These are phyloP conservation scores for Orycteropus afer DNA, from an alignment of 2,113 vertebrate species.

Conservation along the genomic window DNA sequence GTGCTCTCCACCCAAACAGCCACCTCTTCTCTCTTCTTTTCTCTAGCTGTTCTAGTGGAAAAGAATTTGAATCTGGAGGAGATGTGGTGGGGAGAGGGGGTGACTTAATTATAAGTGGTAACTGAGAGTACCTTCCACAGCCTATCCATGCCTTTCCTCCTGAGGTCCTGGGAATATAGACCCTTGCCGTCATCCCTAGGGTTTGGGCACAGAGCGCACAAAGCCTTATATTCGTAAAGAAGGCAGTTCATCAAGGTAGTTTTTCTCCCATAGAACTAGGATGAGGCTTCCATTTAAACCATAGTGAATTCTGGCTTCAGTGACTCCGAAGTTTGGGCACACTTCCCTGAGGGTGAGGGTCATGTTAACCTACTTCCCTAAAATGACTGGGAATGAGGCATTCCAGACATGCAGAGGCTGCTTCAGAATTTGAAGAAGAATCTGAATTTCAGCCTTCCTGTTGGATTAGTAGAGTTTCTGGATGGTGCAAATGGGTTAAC, in stretches of 20 bases:
- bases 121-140: background rate
- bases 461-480: background rate
- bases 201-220: fast-evolving
- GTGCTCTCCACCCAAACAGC: background rate
- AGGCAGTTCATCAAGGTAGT: background rate
- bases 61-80: background rate
- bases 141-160: too few species aligned
- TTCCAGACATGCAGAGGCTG: fast-evolving
- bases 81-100: background rate
- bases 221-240: background rate
- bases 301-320: background rate
- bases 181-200: too few species aligned
- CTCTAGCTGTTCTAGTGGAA: background rate
- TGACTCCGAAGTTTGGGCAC: background rate
- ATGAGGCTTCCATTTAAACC: background rate
- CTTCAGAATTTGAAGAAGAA: background rate
- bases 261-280: background rate
- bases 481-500: background rate
- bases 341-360: background rate
- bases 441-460: background rate
- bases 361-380: background rate
- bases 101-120: background rate
- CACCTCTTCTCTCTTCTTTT: background rate
- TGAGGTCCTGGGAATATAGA: background rate
- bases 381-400: background rate